Conservation (phyloP, 2,113 vertebrate species). For the Aldabrachelys gigantea region DNA sequence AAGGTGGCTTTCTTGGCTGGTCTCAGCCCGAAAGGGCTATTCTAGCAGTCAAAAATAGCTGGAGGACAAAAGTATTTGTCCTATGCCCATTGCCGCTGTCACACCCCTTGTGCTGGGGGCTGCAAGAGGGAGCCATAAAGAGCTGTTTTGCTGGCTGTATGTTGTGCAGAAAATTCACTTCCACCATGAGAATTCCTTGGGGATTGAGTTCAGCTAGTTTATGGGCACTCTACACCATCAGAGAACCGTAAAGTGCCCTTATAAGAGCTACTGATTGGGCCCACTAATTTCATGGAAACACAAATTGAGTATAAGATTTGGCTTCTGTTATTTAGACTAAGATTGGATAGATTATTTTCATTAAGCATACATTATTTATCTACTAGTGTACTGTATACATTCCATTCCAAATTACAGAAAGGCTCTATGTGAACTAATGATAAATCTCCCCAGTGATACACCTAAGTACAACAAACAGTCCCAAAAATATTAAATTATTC, state of each 20-base stretch:
- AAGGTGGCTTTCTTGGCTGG: not conserved
- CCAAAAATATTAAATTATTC: constrained; percentile 45
- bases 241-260: not conserved
- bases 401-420: constrained; percentile 20
- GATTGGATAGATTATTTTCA: not conserved
- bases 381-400: not conserved
- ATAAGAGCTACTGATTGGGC: not conserved
- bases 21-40: not conserved
- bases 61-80: not conserved
- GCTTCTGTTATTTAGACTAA: constrained; percentile 17
- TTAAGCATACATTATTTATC: not conserved
- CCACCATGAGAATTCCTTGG: not conserved
- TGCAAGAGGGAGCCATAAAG: not conserved
- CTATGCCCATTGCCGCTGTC: not conserved
- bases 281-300: constrained; percentile 4
- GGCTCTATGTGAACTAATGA: not conserved
- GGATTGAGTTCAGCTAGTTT: constrained; percentile 2
- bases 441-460: not conserved
- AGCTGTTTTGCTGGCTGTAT: not conserved
- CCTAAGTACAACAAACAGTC: not conserved
- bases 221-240: not conserved
- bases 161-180: not conserved
- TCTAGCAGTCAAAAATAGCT: not conserved
- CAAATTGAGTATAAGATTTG: not conserved
- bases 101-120: not conserved